Percentiles rank a stretch among this genome's conserved stretches.
phyloP scores from a whole-genome alignment of 2,797 vertebrate species.

The Sebastes kiyomatsui region DNA sequence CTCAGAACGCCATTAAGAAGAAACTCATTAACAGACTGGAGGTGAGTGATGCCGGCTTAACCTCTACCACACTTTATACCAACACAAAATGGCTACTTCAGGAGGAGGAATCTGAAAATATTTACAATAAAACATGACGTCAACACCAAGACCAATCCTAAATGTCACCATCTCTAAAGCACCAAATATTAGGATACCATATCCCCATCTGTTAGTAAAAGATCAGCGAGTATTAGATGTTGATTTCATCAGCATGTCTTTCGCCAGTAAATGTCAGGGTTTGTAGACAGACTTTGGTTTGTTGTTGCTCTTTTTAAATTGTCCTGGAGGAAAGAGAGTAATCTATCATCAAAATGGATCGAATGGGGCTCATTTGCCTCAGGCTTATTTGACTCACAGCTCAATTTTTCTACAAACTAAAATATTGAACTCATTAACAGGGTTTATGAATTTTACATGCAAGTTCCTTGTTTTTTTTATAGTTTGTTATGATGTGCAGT shows the following conservation, averaged over 20 bases:
- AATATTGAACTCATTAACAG: not conserved
- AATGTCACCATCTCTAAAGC: constrained; percentile 3
- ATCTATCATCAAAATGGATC: not conserved
- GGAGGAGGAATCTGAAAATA: not conserved
- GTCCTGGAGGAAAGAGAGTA: not conserved
- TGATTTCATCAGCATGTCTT: not conserved
- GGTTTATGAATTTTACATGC: not conserved
- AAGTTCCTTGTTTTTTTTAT: not conserved
- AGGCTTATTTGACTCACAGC: not conserved
- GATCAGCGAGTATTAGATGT: not conserved
- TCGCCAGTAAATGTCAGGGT: not conserved
- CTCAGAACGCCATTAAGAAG: constrained; percentile 98
- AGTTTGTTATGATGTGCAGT: not conserved
- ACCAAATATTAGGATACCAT: not conserved
- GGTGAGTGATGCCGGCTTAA: constrained; percentile 55
- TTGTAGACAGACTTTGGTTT: not conserved
- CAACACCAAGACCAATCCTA: not conserved
- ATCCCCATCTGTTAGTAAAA: not conserved
- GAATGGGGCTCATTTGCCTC: not conserved
- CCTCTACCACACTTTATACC: not conserved
- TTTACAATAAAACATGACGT: not conserved
- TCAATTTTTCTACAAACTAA: not conserved
- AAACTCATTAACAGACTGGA: constrained; percentile 96
- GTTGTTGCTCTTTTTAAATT: not conserved
- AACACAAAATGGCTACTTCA: not conserved